phyloP scores from a whole-genome alignment of 2,797 vertebrate species.

The Neomorphus geoffroyi region DNA sequence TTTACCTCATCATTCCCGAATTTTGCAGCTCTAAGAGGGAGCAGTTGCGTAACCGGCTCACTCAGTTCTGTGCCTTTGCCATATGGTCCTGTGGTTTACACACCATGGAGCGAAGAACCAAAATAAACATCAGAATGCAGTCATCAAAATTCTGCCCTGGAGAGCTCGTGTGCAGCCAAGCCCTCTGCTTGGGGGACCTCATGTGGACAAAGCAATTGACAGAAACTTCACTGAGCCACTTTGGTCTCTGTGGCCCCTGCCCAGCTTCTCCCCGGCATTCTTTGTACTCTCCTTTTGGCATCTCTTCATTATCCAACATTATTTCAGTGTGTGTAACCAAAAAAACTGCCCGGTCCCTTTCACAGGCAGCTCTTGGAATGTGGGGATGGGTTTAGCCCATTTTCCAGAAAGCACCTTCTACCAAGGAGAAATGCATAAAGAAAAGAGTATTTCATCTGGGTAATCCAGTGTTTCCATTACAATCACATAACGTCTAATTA shows the following conservation, averaged over 20 bases:
- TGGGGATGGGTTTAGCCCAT: background rate
- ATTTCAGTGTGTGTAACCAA: background rate
- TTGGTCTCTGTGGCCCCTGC: background rate
- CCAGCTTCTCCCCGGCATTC: background rate
- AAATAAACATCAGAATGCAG: background rate
- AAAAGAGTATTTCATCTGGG: constrained; percentile 39
- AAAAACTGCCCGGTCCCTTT: background rate
- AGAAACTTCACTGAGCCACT: background rate
- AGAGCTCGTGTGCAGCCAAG: background rate
- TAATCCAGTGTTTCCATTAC: constrained; percentile 45
- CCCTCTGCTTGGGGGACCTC: background rate
- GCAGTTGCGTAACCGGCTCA: background rate
- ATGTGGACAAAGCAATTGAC: background rate
- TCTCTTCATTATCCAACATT: background rate
- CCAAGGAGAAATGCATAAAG: constrained; percentile 28
- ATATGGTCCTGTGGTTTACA: background rate
- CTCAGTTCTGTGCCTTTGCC: background rate
- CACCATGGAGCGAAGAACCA: background rate
- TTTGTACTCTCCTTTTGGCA: background rate
- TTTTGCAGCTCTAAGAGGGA: constrained; percentile 9
- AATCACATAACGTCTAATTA: constrained; percentile 62
- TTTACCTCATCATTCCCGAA: background rate
- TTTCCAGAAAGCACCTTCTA: constrained; percentile 23
- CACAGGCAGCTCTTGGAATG: background rate
- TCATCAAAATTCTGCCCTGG: background rate